phyloP scores from a whole-genome alignment of 2,113 vertebrate species.

The Triplophysa tibetana region DNA sequence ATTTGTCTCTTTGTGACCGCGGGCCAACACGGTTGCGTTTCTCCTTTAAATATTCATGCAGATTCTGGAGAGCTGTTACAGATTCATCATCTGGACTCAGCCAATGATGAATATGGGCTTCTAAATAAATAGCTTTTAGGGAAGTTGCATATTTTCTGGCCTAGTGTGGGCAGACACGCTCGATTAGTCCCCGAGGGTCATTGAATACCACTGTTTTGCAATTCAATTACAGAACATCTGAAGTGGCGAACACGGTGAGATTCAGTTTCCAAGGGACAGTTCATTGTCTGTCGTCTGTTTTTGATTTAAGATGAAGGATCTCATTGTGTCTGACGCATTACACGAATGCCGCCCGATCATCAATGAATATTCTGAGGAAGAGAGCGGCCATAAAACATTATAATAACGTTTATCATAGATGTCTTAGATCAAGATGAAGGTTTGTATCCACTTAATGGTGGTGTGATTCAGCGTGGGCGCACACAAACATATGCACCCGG shows the following conservation, averaged over 20 bases:
- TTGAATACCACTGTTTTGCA: background rate
- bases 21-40: conserved; percentile 16
- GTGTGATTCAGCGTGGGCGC: background rate
- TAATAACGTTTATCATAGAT: conserved; percentile 11
- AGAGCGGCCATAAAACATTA: conserved; percentile 26
- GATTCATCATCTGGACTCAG: conserved; percentile 32
- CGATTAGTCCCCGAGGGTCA: background rate
- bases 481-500: background rate
- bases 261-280: conserved; percentile 6
- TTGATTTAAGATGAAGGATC: conserved; percentile 30
- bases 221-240: conserved; percentile 26
- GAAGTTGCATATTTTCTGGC: conserved; percentile 12
- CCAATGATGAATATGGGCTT: conserved; percentile 39
- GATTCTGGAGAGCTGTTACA: conserved; percentile 16
- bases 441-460: background rate
- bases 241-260: background rate
- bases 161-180: background rate
- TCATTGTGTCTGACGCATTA: conserved; percentile 30
- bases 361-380: conserved; percentile 11
- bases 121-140: conserved; percentile 33
- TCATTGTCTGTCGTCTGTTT: conserved; percentile 24
- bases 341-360: conserved; percentile 19
- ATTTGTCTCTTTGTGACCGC: conserved; percentile 4
- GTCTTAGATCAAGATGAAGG: conserved; percentile 30
- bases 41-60: conserved; percentile 48